These are phyloP conservation scores for Drosophila miranda DNA, from an alignment of 1,140 invertebrate genomes.

Conservation along the genomic window DNA sequence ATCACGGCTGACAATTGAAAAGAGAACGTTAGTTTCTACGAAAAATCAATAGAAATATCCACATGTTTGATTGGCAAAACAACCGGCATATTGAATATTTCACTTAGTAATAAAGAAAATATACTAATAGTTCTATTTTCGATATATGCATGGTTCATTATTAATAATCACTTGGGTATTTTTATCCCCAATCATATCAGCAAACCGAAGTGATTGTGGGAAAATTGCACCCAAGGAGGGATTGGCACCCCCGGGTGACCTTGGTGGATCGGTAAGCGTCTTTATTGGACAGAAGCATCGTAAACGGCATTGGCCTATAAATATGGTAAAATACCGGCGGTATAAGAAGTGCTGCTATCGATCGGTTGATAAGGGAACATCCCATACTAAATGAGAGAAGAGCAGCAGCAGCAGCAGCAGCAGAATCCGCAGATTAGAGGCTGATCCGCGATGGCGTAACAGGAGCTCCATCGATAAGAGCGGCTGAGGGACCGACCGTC, in stretches of 20 bases:
- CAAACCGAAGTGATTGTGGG: not conserved
- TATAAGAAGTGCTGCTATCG: not conserved
- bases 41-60: too few relatives aligned
- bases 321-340: slow-evolving; percentile 1
- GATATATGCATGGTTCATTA: too few relatives aligned
- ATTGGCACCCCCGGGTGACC: slow-evolving; percentile 9
- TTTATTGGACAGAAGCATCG: slow-evolving; percentile 34
- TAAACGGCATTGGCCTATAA: slow-evolving; percentile 51
- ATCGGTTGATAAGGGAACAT: slow-evolving; percentile 1
- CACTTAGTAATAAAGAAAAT: too few relatives aligned
- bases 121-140: too few relatives aligned
- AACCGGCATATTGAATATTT: too few relatives aligned
- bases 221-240: too few relatives aligned
- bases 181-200: not conserved
- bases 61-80: too few relatives aligned
- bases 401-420: not conserved
- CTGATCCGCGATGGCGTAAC: slow-evolving; percentile 31
- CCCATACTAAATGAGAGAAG: not conserved
- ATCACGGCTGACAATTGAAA: too few relatives aligned
- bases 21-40: too few relatives aligned
- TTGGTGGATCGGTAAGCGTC: slow-evolving; percentile 11
- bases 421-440: not conserved
- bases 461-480: slow-evolving; percentile 17
- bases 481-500: not conserved
- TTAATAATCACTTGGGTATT: too few relatives aligned